Evolutionary conservation across 2,113 vertebrate genomes (phyloP).

Genomic region (Manacus vitellinus): DNA sequence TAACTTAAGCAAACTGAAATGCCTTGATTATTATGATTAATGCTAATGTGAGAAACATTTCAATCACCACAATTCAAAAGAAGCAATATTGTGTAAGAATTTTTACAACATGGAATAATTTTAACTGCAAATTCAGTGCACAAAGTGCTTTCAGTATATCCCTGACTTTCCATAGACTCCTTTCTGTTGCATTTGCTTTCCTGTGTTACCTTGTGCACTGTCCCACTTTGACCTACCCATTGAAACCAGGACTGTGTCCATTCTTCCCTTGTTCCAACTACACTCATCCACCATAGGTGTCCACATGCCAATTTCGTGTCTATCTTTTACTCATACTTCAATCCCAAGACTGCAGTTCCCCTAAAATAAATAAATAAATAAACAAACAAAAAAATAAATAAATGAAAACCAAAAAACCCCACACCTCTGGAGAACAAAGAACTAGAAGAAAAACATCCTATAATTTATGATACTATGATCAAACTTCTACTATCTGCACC

Average conservation of each 20-base stretch:
- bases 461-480: background rate
- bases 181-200: background rate
- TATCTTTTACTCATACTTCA: background rate
- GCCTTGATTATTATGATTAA: background rate
- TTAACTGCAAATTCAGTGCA: background rate
- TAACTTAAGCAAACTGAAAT: background rate
- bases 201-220: background rate
- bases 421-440: background rate
- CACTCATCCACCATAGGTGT: background rate
- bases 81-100: background rate
- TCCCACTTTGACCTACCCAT: background rate
- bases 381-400: background rate
- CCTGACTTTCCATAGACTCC: background rate
- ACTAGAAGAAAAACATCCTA: background rate
- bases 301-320: accelerated
- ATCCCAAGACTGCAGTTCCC: background rate
- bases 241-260: background rate
- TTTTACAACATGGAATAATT: background rate
- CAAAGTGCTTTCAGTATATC: background rate
- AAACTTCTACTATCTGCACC: background rate
- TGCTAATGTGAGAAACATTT: background rate
- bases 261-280: background rate
- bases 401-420: background rate
- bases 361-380: background rate
- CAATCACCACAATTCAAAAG: background rate